phyloP scores from a whole-genome alignment of 2,888 invertebrate species.

The Julus scandinavius region DNA sequence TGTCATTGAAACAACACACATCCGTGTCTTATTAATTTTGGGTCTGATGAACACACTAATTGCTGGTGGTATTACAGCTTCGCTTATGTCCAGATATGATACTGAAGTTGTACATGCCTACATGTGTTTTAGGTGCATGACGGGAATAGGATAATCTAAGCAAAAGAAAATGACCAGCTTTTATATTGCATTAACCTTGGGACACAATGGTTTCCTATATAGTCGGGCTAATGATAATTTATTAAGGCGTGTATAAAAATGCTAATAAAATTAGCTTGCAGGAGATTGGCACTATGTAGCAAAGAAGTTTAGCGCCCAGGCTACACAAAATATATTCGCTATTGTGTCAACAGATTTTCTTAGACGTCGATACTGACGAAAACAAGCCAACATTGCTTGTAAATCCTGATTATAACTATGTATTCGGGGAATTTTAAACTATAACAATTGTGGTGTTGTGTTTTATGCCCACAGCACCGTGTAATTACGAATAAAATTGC shows the following conservation, averaged over 20 bases:
- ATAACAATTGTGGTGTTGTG: not conserved
- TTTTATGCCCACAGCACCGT: not conserved
- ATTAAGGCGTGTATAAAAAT: not conserved
- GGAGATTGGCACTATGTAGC: not conserved
- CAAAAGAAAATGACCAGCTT: not conserved
- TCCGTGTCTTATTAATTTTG: slow-evolving; percentile 19
- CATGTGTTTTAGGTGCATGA: not conserved
- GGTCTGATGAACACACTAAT: slow-evolving; percentile 2
- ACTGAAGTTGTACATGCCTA: too few relatives aligned
- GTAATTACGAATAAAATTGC: not conserved
- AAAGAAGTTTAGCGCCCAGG: not conserved
- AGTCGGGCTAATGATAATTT: not conserved
- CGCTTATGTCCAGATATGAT: not conserved
- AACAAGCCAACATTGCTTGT: not conserved
- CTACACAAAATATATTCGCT: not conserved
- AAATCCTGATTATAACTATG: not conserved
- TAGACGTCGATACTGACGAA: not conserved
- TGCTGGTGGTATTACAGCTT: not conserved
- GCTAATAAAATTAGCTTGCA: slow-evolving; percentile 28
- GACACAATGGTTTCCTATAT: not conserved
- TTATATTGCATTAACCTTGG: not conserved
- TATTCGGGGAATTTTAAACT: not conserved
- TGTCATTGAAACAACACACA: not conserved
- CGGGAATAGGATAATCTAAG: not conserved
- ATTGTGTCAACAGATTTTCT: not conserved